A percentile compares a stretch with the other conserved stretches of the same genome.
Conservation (phyloP, 2,113 vertebrate genomes). For the Eulemur macaco region DNA sequence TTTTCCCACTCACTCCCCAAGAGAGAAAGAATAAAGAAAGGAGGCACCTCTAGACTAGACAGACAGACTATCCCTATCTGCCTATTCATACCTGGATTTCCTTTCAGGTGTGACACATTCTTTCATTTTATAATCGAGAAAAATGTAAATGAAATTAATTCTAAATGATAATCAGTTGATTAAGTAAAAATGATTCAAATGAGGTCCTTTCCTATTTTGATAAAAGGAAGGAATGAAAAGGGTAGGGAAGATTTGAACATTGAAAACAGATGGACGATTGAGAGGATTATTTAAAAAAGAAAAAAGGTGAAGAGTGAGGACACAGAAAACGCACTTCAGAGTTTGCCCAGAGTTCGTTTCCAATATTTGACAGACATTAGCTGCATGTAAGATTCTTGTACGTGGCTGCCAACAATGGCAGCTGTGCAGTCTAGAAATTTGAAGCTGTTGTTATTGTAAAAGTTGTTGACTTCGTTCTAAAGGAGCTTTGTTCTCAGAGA, state of each 20-base stretch:
- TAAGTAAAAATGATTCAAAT: background rate
- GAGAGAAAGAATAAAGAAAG: background rate
- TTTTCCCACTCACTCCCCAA: background rate
- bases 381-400: background rate
- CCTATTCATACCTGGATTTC: background rate
- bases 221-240: background rate
- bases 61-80: background rate
- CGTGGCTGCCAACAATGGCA: background rate
- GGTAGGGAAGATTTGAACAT: background rate
- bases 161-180: background rate
- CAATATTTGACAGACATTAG: background rate
- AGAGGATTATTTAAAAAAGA: background rate
- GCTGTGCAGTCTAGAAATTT: background rate
- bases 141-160: background rate
- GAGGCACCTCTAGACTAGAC: background rate
- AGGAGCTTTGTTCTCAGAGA: background rate
- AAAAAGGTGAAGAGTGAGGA: background rate
- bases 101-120: background rate
- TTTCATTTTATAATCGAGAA: background rate
- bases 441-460: background rate
- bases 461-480: background rate
- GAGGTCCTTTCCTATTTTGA: background rate
- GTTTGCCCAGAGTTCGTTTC: background rate
- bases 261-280: background rate
- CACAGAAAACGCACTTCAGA: background rate